A percentile compares a stretch with the other conserved stretches of the same genome.
These are phyloP conservation scores for Takifugu ocellatus DNA, from an alignment of 2,797 vertebrate genomes.

Conservation along the genomic window DNA sequence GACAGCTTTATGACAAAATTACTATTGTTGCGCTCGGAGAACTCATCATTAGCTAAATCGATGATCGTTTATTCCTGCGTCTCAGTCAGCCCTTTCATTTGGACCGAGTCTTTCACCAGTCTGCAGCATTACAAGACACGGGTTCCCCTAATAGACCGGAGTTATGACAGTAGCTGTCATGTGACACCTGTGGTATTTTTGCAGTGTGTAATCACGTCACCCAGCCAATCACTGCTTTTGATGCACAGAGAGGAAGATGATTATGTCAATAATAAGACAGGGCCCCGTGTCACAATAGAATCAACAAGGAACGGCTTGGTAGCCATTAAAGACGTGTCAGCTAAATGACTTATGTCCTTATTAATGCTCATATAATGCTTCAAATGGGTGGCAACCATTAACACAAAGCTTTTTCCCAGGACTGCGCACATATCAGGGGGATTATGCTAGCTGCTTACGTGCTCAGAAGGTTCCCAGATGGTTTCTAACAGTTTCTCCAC, in stretches of 20 bases:
- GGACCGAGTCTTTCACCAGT: slow-evolving; percentile 64
- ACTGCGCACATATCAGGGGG: too few relatives aligned
- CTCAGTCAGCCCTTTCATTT: slow-evolving; percentile 67
- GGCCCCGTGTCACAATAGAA: too few relatives aligned
- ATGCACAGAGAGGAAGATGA: background rate
- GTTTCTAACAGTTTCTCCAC: background rate
- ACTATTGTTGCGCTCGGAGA: slow-evolving; percentile 81
- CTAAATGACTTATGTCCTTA: too few relatives aligned
- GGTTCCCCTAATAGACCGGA: slow-evolving; percentile 50
- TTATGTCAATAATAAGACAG: background rate
- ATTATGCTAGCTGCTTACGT: background rate
- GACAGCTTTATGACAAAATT: slow-evolving; percentile 86
- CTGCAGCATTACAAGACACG: slow-evolving; percentile 39
- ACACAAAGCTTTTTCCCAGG: too few relatives aligned
- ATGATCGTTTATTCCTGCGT: slow-evolving; percentile 67
- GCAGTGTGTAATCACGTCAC: too few relatives aligned
- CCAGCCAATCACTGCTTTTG: too few relatives aligned
- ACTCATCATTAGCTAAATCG: slow-evolving; percentile 83
- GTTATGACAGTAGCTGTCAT: slow-evolving; percentile 62
- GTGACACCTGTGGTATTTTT: slow-evolving; percentile 33
- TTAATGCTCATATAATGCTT: too few relatives aligned
- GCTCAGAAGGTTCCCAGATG: background rate
- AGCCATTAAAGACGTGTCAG: too few relatives aligned
- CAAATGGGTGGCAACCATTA: too few relatives aligned
- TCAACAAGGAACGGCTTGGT: too few relatives aligned